These are phyloP conservation scores for Dendrolimus pini DNA, from an alignment of 2,888 invertebrate genomes.

Conservation along the genomic window DNA sequence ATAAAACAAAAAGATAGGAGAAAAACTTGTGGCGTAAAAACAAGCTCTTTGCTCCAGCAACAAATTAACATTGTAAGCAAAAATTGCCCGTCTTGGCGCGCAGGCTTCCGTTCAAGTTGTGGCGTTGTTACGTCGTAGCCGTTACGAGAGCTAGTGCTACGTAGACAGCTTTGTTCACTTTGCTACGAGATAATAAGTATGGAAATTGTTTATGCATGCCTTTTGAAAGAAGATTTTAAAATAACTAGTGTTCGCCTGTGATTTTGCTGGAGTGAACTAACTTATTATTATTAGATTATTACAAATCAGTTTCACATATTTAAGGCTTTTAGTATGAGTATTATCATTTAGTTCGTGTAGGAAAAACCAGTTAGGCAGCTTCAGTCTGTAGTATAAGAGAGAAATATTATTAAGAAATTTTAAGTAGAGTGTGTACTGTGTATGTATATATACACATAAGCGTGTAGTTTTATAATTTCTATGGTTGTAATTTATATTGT, in stretches of 20 bases:
- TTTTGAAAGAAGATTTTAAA: not conserved
- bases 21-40: not conserved
- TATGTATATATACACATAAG: too few species aligned
- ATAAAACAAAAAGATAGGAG: not conserved
- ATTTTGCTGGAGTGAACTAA: too few species aligned
- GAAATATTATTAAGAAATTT: too few species aligned
- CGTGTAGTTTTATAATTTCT: too few species aligned
- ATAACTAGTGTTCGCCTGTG: not conserved
- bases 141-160: not conserved
- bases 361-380: too few species aligned
- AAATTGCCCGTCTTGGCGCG: not conserved
- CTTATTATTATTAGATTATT: too few species aligned
- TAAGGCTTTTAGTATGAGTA: too few species aligned
- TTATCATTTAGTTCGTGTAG: too few species aligned
- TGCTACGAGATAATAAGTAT: not conserved
- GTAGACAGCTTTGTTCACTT: constrained; percentile 1
- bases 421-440: too few species aligned
- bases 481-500: too few species aligned
- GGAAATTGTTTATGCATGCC: not conserved
- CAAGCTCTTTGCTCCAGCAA: not conserved
- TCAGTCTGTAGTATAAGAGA: too few species aligned
- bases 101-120: not conserved
- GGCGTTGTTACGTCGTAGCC: constrained; percentile 2
- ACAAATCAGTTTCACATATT: too few species aligned
- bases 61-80: not conserved